Base-by-base conservation (phyloP, 2,888 invertebrate species). In the Macrosoma leucophasiata region DNA sequence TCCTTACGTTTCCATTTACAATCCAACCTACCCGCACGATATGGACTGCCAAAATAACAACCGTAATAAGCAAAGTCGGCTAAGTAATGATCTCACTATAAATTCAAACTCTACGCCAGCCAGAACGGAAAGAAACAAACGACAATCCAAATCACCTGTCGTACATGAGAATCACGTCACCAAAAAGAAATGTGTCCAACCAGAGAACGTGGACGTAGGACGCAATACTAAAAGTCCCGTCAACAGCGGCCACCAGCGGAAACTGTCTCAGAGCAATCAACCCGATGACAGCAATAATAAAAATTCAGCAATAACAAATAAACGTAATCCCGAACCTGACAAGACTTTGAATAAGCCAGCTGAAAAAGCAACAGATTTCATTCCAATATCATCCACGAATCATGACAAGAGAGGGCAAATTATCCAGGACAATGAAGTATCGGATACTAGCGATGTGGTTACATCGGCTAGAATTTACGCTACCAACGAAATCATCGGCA, bases 401-500 rank as follows among this genome's bases (percentile, higher is more conserved):
- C 74, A 56, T 36, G 75, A 82, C 54, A 68, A 72, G 15, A 61
- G 55, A 23, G 81, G 79, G 2, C 74, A 76, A 29, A 65, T 84
- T 10, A 79, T 84, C 28, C 82, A 84, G 51, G 81, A 82, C 34
- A 82, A 73, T 45, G 78, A 82, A 52, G 79, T 84, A 2, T 81
- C 82, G 0, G 79, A 82, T 26, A 77, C 82, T 0, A 82, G 75
- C 31, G 73, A 77, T 27, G 64, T 61, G 1, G 52, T 78, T 11
- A 70, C 74, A 3, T 64, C 75, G 2, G 84, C 87, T 0, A 77
- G 86, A 38, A 84, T 88, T 26, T 79, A 85, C 42, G 58, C 87
- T 48, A 77, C 82, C 1, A 66, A 68, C 13, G 81, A 84, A 13
- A 69, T 87, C 25, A 70, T 69, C 28, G 75, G 78, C 9, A 78